Percentiles rank a stretch among this genome's conserved stretches.
Conservation (phyloP, 2,113 vertebrate species). For the Hypocryptadius cinnamomeus region DNA sequence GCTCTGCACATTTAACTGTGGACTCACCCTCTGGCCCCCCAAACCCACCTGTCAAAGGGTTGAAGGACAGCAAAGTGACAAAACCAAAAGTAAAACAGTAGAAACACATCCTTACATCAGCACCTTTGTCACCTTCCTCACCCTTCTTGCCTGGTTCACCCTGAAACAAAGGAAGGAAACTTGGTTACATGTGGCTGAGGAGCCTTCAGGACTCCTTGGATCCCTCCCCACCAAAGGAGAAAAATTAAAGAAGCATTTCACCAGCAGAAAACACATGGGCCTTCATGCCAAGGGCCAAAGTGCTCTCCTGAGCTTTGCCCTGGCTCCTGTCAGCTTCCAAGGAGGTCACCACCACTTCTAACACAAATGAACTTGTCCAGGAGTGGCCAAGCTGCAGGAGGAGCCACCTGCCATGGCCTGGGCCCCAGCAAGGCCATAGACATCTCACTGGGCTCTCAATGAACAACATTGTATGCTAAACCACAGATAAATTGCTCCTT, state of each 20-base stretch:
- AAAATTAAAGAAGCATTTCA: neutral
- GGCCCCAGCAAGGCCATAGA: neutral
- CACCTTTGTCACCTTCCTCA: slow-evolving; percentile 75
- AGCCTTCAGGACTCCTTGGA: neutral
- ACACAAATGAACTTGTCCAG: neutral
- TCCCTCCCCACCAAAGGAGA: neutral
- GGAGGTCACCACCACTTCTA: neutral
- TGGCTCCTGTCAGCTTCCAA: neutral
- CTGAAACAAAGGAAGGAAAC: slow-evolving; percentile 60
- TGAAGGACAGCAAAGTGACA: neutral
- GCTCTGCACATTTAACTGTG: neutral
- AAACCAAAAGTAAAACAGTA: neutral
- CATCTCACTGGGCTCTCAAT: neutral
- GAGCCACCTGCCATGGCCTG: neutral
- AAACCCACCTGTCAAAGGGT: neutral
- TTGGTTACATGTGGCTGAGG: neutral
- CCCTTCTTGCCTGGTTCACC: slow-evolving; percentile 80
- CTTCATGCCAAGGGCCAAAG: neutral
- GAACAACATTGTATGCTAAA: neutral
- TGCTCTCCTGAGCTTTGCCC: neutral
- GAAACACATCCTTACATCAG: slow-evolving; percentile 65
- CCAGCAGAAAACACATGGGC: neutral
- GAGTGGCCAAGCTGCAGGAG: neutral
- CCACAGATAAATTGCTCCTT: neutral
- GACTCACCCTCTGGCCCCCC: neutral